phyloP scores from a whole-genome alignment of 1,140 invertebrate genomes.

The Macrobrachium nipponense region DNA sequence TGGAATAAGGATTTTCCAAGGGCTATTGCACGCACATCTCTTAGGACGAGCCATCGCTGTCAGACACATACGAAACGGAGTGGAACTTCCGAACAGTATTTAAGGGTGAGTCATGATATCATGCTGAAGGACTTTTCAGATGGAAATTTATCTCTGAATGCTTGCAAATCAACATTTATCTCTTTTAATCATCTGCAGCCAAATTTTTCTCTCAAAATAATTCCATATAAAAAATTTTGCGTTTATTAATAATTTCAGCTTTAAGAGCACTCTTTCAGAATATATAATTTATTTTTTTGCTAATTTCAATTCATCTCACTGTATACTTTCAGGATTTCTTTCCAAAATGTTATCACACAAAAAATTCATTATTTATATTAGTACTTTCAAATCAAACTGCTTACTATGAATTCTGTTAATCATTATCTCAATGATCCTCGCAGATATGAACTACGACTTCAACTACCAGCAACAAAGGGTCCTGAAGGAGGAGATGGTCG shows the following conservation, averaged over 20 bases:
- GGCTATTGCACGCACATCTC: conserved; percentile 78
- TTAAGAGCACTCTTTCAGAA: too few relatives aligned
- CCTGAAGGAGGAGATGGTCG: conserved; percentile 78
- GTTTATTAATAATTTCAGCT: too few relatives aligned
- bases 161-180: too few relatives aligned
- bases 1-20: conserved; percentile 79
- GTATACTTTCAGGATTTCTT: too few relatives aligned
- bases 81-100: conserved; percentile 65
- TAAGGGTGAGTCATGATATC: conserved; percentile 25
- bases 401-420: neutral
- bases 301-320: too few relatives aligned
- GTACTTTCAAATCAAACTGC: neutral
- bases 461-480: conserved; percentile 84
- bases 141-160: too few relatives aligned
- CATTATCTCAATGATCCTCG: neutral
- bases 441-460: conserved; percentile 78
- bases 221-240: too few relatives aligned
- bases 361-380: neutral
- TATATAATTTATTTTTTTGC: too few relatives aligned
- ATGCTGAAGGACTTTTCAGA: too few relatives aligned
- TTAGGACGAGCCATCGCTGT: conserved; percentile 61
- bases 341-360: too few relatives aligned
- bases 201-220: too few relatives aligned
- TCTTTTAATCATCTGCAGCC: too few relatives aligned
- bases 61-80: conserved; percentile 53